phyloP scores from a whole-genome alignment of 2,888 invertebrate genomes.

The Morinoia aosen region DNA sequence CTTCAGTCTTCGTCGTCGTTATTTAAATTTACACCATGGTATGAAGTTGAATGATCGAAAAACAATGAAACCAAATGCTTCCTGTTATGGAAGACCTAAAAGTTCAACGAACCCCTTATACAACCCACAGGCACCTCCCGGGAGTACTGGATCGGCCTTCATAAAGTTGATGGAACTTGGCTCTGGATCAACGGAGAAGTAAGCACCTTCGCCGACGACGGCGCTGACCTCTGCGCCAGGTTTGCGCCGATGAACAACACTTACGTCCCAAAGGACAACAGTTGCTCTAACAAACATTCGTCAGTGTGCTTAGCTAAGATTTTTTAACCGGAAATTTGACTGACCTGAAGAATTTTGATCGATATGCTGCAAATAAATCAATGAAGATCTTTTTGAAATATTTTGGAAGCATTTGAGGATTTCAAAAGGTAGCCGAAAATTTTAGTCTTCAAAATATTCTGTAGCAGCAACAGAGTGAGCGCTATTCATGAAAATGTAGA shows the following conservation, averaged over 20 bases:
- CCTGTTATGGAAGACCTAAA: neutral
- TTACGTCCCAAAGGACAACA: neutral
- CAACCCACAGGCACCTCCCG: neutral
- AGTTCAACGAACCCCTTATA: neutral
- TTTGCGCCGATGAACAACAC: neutral
- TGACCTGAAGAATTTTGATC: neutral
- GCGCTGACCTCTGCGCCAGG: neutral
- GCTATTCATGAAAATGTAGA: too few species aligned
- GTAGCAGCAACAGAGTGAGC: too few species aligned
- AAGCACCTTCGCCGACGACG: neutral
- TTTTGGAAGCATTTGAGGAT: too few species aligned
- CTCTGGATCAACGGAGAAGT: neutral
- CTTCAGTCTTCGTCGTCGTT: too few species aligned
- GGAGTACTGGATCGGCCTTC: neutral
- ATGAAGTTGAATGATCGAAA: too few species aligned
- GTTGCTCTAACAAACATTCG: neutral
- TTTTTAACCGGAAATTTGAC: neutral
- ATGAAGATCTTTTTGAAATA: too few species aligned
- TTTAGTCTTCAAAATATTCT: too few species aligned
- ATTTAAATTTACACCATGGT: too few species aligned
- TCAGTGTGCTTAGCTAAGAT: neutral
- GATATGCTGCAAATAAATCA: neutral
- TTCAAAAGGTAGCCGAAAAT: too few species aligned
- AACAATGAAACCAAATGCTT: neutral
- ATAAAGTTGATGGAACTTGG: neutral